phyloP scores from a whole-genome alignment of 2,888 invertebrate species.

The Lucinisca nassula region DNA sequence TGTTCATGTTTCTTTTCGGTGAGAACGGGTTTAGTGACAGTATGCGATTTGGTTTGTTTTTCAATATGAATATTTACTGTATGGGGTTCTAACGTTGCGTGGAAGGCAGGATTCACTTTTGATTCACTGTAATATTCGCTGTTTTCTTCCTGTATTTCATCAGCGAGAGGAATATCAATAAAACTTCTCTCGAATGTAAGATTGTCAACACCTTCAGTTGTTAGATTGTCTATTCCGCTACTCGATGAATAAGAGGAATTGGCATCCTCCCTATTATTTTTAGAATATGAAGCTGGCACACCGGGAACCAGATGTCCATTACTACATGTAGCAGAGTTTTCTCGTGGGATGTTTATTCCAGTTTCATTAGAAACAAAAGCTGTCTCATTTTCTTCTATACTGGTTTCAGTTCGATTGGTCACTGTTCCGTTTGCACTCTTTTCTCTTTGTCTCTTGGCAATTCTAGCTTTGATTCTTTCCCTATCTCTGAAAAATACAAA shows the following conservation, averaged over 20 bases:
- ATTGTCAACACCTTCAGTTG: conserved; percentile 55
- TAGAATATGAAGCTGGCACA: background rate
- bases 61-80: background rate
- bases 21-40: conserved; percentile 10
- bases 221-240: background rate
- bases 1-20: background rate
- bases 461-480: conserved; percentile 65
- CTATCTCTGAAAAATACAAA: conserved; percentile 75
- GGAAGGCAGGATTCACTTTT: background rate
- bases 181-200: conserved; percentile 50
- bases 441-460: conserved; percentile 53
- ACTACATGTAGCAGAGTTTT: background rate
- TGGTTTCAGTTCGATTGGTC: background rate
- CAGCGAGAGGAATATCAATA: conserved; percentile 35
- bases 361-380: background rate
- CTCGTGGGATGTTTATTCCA: background rate
- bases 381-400: conserved; percentile 40
- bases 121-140: conserved; percentile 25
- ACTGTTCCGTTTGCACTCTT: conserved; percentile 28
- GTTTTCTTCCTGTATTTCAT: conserved; percentile 17
- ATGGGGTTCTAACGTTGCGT: background rate
- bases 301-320: background rate
- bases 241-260: background rate
- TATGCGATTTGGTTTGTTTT: background rate
- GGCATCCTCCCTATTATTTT: background rate